These are phyloP conservation scores for Mirza zaza DNA, from an alignment of 2,113 vertebrate genomes.

Conservation along the genomic window DNA sequence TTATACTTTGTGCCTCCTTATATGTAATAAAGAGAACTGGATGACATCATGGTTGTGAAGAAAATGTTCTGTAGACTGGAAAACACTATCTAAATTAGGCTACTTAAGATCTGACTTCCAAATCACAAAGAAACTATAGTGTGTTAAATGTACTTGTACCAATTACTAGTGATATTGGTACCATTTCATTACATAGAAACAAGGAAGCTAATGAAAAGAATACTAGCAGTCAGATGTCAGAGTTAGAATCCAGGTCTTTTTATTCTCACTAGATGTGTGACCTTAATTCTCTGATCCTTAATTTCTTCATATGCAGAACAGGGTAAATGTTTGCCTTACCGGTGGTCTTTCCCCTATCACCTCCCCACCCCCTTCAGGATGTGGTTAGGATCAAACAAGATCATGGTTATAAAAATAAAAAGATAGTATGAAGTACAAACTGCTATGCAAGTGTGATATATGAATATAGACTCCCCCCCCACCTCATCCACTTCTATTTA, in stretches of 20 bases:
- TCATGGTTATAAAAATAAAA: neutral
- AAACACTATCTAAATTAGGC: neutral
- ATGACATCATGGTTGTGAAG: neutral
- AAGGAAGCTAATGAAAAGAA: neutral
- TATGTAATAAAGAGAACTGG: neutral
- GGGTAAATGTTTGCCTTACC: neutral
- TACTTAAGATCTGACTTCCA: neutral
- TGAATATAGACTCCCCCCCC: neutral
- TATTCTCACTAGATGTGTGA: neutral
- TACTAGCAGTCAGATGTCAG: neutral
- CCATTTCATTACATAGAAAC: neutral
- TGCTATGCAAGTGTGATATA: neutral
- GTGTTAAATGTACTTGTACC: neutral
- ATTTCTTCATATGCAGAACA: neutral
- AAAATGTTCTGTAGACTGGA: neutral
- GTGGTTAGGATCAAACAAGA: neutral
- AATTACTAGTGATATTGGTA: neutral
- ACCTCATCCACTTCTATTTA: neutral
- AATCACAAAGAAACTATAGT: neutral
- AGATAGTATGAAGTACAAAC: neutral
- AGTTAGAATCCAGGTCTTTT: neutral
- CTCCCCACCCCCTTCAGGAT: neutral
- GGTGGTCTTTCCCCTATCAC: neutral
- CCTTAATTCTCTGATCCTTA: neutral
- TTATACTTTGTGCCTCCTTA: slow-evolving; percentile 14